phyloP scores from a whole-genome alignment of 2,113 vertebrate genomes.

The Puntigrus tetrazona region DNA sequence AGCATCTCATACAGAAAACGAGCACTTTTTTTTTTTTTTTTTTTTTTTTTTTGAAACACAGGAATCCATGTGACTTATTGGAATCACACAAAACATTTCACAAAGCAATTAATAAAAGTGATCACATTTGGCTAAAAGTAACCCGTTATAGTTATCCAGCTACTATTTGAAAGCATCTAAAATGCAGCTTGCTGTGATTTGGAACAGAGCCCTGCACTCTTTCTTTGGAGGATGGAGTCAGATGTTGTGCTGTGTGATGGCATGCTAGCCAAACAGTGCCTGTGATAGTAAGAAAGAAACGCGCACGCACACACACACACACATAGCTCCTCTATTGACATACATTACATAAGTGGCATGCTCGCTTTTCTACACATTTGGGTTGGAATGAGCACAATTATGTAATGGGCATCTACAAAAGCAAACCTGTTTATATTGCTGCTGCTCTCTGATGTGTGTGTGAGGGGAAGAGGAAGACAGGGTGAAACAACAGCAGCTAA shows the following conservation, averaged over 20 bases:
- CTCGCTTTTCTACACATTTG: slow-evolving; percentile 30
- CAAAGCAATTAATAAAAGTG: neutral
- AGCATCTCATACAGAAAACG: too few species aligned
- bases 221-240: neutral
- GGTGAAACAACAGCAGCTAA: neutral
- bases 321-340: slow-evolving; percentile 23
- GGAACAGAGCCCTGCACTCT: neutral
- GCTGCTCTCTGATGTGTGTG: neutral
- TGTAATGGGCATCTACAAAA: slow-evolving; percentile 44
- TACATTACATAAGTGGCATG: slow-evolving; percentile 40
- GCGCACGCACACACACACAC: slow-evolving; percentile 16
- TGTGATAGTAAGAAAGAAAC: slow-evolving; percentile 1
- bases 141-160: neutral
- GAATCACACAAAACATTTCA: neutral
- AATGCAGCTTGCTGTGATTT: neutral
- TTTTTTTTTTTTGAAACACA: too few species aligned
- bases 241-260: neutral
- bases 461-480: neutral
- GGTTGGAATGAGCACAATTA: slow-evolving; percentile 47
- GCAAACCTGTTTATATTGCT: neutral
- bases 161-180: neutral
- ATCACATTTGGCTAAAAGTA: neutral
- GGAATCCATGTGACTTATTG: too few species aligned
- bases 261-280: neutral
- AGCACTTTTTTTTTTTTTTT: too few species aligned